Evolutionary conservation across 92 coral and sea anemone species (phyloP), one percentile per base, ranked within the genome.

Genomic region (Heteractis magnifica): DNA sequence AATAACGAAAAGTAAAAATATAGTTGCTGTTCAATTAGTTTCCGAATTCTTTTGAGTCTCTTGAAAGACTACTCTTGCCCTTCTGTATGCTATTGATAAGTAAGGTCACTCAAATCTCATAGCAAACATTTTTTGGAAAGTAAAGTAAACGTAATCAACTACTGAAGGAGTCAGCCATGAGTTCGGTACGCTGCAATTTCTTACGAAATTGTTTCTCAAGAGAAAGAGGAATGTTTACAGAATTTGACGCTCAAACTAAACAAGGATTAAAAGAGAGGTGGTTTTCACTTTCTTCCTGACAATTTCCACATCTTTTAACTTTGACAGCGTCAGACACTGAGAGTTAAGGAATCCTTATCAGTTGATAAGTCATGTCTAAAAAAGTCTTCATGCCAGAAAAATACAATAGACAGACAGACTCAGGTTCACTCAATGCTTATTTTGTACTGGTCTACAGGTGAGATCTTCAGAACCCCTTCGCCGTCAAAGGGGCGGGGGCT

Each of bases 391-490:
- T 34, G 44, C 44, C 70, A 62, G 70, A 68, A 11, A 68, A 68
- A 23, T 23, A 68, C 73, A 68, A 68, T n/a, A 68, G 73, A 23
- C 73, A 68, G 73, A 68, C 73, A n/a, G 23, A 68, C 73, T 68
- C 48, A 21, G 44, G 44, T 34, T 34, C 44, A 34, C 44, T 34
- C 3, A 34, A 34, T 2, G 44, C 44, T 34, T 34, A 12, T 0
- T 53, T 0, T 53, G 13, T 53, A 53, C 58, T 53, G 6, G 6
- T 53, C 13, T 8, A 11, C 13, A 53, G 13, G 13, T 53, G 58
- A 53, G 58, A 8, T 12, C 58, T 12, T 53, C 10, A 53, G 44
- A 34, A 34, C 44, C 44, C 44, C 58, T 53, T 53, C 58, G 58
- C 56, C 56, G 9, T 1, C 8, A 11, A 53, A 53, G 12, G 56